phyloP scores from a whole-genome alignment of 2,113 vertebrate species.

The Dipodomys stephensi region DNA sequence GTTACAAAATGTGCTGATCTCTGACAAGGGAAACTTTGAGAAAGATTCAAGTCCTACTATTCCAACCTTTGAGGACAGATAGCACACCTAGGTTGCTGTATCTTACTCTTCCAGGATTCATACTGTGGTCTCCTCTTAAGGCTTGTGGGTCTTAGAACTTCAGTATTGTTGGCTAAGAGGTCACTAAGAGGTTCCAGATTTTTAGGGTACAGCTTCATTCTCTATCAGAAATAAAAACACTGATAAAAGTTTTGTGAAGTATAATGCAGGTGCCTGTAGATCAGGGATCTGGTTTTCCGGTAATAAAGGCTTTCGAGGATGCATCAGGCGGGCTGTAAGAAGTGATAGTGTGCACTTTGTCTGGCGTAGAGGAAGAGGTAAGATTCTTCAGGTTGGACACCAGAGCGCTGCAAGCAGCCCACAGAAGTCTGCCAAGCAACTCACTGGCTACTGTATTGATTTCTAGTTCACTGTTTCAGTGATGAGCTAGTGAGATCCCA shows the following conservation, averaged over 20 bases:
- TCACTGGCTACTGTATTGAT: background rate
- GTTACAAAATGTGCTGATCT: background rate
- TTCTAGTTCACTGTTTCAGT: background rate
- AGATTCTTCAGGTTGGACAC: background rate
- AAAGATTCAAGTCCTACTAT: constrained; percentile 30
- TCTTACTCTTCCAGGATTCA: background rate
- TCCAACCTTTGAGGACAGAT: background rate
- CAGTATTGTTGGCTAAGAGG: background rate
- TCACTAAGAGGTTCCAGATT: background rate
- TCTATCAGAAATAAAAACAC: background rate
- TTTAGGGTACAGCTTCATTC: background rate
- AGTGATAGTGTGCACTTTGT: background rate
- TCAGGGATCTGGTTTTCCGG: background rate
- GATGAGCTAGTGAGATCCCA: background rate
- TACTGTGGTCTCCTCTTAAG: background rate
- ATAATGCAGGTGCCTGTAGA: background rate
- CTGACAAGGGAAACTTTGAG: background rate
- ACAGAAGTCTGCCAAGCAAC: background rate
- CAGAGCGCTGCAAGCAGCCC: background rate
- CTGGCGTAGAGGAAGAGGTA: background rate
- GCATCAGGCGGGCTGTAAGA: too few species aligned
- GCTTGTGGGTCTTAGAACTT: background rate
- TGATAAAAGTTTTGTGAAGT: background rate
- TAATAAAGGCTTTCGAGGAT: background rate
- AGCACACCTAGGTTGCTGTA: background rate